Base-by-base conservation (phyloP, 2,113 vertebrate genomes). In the Kobus ellipsiprymnus region DNA sequence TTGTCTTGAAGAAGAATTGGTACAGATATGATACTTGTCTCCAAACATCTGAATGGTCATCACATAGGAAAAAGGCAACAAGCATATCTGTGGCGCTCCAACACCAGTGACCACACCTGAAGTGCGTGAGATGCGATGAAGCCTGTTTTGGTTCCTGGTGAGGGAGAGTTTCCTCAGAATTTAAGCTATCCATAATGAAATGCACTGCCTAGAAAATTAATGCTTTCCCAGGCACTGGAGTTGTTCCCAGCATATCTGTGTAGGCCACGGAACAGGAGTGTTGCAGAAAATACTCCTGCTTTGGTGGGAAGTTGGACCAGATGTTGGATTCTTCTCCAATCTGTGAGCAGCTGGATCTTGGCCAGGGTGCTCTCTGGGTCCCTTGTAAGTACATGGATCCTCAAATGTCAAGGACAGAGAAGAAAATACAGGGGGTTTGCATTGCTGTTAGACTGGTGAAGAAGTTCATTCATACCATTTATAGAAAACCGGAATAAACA, bases 181-280 rank as follows among this genome's bases (percentile, higher is more conserved):
- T 92, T 82, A 95, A 97, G 25, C 46, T 55, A 94, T 84, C 93
- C 40, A 50, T 89, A 97, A 93, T 87, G 55, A 98, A 96, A 96
- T 36, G 67, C 91, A 50, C 82, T 95, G 82, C 78, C 71, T 87
- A 59, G 89, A 64, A 96, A 95, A 94, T 33, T 44, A 64, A 91
- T 90, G 82, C 36, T 82, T 97, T 97, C 62, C 80, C 29, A 83
- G 67, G 82, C 71, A 93, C 52, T 95, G 93, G 71, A 93, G 44
- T 62, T 90, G 30, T 93, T 91, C 86, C 82, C 93, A 91, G 89
- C 8, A 33, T 60, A 80, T 96, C 95, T 55, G 67, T 89, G 29
- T 94, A 67, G 83, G 77, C 77, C 44, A 62, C 0, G 0, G 50
- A 64, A 36, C 60, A 94, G 48, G 12, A 30, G 10, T 46, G 25